Conservation (phyloP, 2,113 vertebrate genomes). For the Erinaceus europaeus region DNA sequence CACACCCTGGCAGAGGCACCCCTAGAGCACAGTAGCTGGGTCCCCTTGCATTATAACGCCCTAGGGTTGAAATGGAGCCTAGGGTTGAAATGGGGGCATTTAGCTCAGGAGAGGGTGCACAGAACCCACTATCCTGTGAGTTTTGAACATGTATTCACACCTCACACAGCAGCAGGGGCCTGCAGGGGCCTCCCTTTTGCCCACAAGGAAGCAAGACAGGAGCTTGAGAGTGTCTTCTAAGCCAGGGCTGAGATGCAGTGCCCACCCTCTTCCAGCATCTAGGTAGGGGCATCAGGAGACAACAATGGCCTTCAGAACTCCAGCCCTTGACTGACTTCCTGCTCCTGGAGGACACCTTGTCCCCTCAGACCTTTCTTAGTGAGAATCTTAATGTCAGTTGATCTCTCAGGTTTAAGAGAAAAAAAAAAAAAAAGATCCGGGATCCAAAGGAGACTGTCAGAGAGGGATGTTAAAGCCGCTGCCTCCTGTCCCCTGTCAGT, state of each 20-base stretch:
- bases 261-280: fast-evolving
- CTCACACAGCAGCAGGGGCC: fast-evolving
- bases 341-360: not conserved
- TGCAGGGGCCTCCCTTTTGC: not conserved
- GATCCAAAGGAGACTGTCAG: not conserved
- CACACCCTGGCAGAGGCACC: too few species aligned
- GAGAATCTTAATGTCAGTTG: too few species aligned
- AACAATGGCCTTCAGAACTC: fast-evolving
- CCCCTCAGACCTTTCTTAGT: fast-evolving
- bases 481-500: slow-evolving; percentile 27
- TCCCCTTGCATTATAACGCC: too few species aligned
- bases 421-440: too few species aligned
- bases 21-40: too few species aligned
- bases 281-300: fast-evolving
- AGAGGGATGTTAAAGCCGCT: not conserved
- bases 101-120: not conserved
- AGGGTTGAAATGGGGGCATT: too few species aligned
- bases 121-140: fast-evolving
- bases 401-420: too few species aligned
- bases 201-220: not conserved
- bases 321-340: fast-evolving
- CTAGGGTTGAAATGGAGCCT: too few species aligned
- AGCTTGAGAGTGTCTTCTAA: not conserved
- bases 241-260: not conserved
- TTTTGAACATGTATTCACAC: fast-evolving